These are phyloP conservation scores for Acrobasis repandana DNA, from an alignment of 2,888 invertebrate species.

Conservation along the genomic window DNA sequence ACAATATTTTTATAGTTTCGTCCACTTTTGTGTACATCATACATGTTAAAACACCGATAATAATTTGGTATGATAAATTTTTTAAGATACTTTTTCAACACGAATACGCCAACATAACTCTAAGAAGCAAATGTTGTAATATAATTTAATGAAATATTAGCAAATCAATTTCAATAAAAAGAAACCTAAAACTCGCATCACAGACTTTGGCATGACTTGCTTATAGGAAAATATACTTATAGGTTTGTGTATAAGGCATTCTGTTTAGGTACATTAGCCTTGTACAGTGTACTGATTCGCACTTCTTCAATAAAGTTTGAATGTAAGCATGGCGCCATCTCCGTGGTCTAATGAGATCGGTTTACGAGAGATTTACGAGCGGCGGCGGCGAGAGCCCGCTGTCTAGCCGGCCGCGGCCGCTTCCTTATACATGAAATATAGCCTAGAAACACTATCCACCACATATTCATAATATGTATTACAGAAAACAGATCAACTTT, in stretches of 20 bases:
- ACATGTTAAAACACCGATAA: too few relatives aligned
- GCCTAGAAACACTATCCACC: slow-evolving; percentile 3
- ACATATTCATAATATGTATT: slow-evolving; percentile 4
- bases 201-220: too few relatives aligned
- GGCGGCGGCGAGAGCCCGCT: slow-evolving; percentile 38
- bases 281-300: slow-evolving; percentile 8
- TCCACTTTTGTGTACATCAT: too few relatives aligned
- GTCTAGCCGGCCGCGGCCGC: slow-evolving; percentile 38
- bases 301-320: slow-evolving; percentile 36
- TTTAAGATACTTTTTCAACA: too few relatives aligned
- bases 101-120: too few relatives aligned
- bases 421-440: slow-evolving; percentile 38
- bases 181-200: too few relatives aligned
- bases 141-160: too few relatives aligned
- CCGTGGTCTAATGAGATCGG: slow-evolving; percentile 54
- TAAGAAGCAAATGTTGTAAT: too few relatives aligned
- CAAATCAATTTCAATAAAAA: too few relatives aligned
- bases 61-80: too few relatives aligned
- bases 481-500: background rate
- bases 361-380: slow-evolving; percentile 61
- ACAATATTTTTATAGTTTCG: too few relatives aligned
- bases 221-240: too few relatives aligned
- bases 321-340: slow-evolving; percentile 52
- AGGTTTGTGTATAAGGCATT: background rate
- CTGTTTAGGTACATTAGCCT: background rate